Evolutionary conservation across 2,113 vertebrate genomes (phyloP), one percentile per base, ranked within the genome.

Genomic region (Sturnira hondurensis): DNA sequence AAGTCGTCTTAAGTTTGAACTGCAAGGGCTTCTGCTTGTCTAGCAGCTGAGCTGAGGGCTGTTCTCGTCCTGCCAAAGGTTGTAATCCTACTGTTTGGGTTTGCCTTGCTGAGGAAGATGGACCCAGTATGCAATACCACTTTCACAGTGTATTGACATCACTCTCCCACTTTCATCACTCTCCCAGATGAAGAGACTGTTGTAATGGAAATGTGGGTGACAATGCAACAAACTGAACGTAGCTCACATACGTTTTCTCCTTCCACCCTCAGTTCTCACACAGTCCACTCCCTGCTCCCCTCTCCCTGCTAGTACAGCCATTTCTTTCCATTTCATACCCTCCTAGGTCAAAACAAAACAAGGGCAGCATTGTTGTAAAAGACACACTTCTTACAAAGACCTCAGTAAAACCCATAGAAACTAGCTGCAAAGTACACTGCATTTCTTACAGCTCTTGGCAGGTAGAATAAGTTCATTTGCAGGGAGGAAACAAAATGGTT

Each of bases 261-360:
- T 82, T 31, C n/a, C 24, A 20, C n/a, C 36, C 26, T 41, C 15
- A 7, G 31, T 50, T 52, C 77, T 87, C 86, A 56, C 63, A 86
- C 8, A 50, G 36, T 36, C 61, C 20, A 3, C 11, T 80, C 83
- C 19, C 82, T 0, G 1, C 15, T 16, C 33, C 31, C 33, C 26
- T 31, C 7, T 84, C 20, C 38, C 28, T 31, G 7, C 17, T 9
- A 41, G 15, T 22, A 33, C 31, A 56, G 26, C 65, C 56, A 16
- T 47, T n/a, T 77, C 47, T 95, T 87, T 56, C 68, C 26, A 24
- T 54, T 71, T 95, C 85, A 94, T 36, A 80, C 47, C 38, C 54
- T 28, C 19, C 22, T n/a, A 76, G 22, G 38, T 41, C 47, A 94
- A 86, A 41, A 43, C 6, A 22, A 77, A 61, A 93, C 61, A 85